These are phyloP conservation scores for Enteromius mattozi DNA, from an alignment of 2,797 vertebrate genomes.

Conservation along the genomic window DNA sequence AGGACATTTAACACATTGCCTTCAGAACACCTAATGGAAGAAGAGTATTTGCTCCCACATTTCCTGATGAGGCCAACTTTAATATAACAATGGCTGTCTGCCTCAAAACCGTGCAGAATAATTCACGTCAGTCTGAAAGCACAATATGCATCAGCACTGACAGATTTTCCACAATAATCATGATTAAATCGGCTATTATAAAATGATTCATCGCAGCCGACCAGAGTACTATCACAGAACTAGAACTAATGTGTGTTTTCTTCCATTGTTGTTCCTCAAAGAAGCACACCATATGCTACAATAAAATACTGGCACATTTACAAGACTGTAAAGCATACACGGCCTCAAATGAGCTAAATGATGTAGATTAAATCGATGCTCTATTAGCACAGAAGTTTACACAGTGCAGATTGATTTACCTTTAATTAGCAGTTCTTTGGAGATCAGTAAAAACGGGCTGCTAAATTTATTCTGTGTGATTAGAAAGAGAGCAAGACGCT, in stretches of 20 bases:
- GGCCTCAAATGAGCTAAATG: constrained; percentile 29
- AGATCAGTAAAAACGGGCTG: constrained; percentile 26
- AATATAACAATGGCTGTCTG: not conserved
- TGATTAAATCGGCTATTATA: constrained; percentile 2
- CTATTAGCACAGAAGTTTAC: constrained; percentile 30
- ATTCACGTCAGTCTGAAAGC: not conserved
- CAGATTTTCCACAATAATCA: not conserved
- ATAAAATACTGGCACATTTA: constrained; percentile 22
- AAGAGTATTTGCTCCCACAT: not conserved
- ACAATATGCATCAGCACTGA: not conserved
- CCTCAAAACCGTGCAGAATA: not conserved
- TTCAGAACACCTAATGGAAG: not conserved
- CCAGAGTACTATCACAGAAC: not conserved
- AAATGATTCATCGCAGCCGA: not conserved
- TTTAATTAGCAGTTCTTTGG: constrained; percentile 45
- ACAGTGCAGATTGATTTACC: constrained; percentile 39
- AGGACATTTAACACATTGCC: constrained; percentile 22
- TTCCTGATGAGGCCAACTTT: constrained; percentile 7
- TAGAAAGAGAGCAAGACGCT: constrained; percentile 11
- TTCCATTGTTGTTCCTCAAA: not conserved
- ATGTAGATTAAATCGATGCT: constrained; percentile 30
- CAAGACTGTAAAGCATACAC: constrained; percentile 28
- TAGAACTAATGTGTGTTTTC: constrained; percentile 3
- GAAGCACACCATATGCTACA: constrained; percentile 10
- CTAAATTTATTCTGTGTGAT: constrained; percentile 20